Conservation (phyloP, 2,888 invertebrate species). For the Horisme vitalbata region DNA sequence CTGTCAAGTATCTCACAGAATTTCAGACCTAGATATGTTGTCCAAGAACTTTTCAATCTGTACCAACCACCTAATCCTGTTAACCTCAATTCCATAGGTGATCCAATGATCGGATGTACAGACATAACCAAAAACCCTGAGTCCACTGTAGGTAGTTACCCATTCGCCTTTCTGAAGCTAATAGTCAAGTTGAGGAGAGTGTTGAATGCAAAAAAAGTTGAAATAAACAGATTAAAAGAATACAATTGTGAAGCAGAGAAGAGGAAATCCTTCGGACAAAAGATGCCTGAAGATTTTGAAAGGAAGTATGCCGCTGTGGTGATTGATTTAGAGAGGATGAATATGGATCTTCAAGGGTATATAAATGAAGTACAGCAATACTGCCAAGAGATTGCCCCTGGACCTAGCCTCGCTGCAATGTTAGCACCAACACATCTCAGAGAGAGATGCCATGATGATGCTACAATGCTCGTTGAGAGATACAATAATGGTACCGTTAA, state of each 20-base stretch:
- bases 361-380: slow-evolving; percentile 92
- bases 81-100: slow-evolving; percentile 80
- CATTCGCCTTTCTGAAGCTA: slow-evolving; percentile 91
- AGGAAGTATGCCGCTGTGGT: slow-evolving; percentile 93
- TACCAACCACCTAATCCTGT: slow-evolving; percentile 54
- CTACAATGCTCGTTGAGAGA: slow-evolving; percentile 89
- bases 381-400: slow-evolving; percentile 93
- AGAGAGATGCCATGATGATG: slow-evolving; percentile 94
- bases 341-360: slow-evolving; percentile 92
- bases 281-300: slow-evolving; percentile 93
- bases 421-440: slow-evolving; percentile 93
- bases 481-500: slow-evolving; percentile 85
- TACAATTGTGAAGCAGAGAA: slow-evolving; percentile 96
- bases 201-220: slow-evolving; percentile 90
- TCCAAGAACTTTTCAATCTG: slow-evolving; percentile 80
- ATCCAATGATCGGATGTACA: slow-evolving; percentile 86
- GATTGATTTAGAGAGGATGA: slow-evolving; percentile 95
- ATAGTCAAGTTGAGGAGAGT: slow-evolving; percentile 95
- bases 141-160: slow-evolving; percentile 89
- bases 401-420: slow-evolving; percentile 93
- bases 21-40: slow-evolving; percentile 87
- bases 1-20: slow-evolving; percentile 92
- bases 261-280: slow-evolving; percentile 90
- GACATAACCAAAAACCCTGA: slow-evolving; percentile 70
- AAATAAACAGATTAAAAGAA: slow-evolving; percentile 90